phyloP scores from a whole-genome alignment of 2,113 vertebrate species.

The Thunnus thynnus region DNA sequence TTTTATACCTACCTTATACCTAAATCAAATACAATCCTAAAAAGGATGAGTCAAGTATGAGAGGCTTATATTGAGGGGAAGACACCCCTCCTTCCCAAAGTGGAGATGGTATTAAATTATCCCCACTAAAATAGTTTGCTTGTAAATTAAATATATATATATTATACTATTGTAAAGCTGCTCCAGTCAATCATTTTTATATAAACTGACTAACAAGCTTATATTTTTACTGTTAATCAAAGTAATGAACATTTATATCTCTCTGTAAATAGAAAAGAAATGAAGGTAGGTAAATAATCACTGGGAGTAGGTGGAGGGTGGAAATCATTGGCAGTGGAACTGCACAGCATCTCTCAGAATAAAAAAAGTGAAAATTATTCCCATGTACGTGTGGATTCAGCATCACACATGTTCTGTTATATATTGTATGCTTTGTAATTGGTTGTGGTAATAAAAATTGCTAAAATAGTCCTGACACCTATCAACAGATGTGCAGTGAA shows the following conservation, averaged over 20 bases:
- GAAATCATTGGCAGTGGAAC: not conserved
- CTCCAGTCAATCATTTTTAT: too few relatives aligned
- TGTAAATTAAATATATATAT: too few relatives aligned
- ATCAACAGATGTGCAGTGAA: not conserved
- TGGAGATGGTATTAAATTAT: too few relatives aligned
- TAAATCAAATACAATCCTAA: too few relatives aligned
- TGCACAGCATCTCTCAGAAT: not conserved
- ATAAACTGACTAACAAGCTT: too few relatives aligned
- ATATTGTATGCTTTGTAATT: not conserved
- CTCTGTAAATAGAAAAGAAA: conserved; percentile 1
- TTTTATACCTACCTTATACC: too few relatives aligned
- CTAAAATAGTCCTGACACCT: conserved; percentile 16
- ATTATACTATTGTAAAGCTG: too few relatives aligned
- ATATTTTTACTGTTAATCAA: not conserved
- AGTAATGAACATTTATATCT: not conserved
- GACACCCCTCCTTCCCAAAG: too few relatives aligned
- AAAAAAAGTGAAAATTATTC: conserved; percentile 8
- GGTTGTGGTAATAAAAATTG: not conserved
- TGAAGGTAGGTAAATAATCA: not conserved
- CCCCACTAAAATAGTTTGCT: too few relatives aligned
- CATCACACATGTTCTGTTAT: conserved; percentile 10
- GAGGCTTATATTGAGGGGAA: too few relatives aligned
- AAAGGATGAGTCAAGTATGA: too few relatives aligned
- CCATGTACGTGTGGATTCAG: not conserved
- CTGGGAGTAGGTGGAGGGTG: not conserved